These are phyloP conservation scores for Amphiprion ocellaris DNA, from an alignment of 2,113 vertebrate genomes.

Conservation along the genomic window DNA sequence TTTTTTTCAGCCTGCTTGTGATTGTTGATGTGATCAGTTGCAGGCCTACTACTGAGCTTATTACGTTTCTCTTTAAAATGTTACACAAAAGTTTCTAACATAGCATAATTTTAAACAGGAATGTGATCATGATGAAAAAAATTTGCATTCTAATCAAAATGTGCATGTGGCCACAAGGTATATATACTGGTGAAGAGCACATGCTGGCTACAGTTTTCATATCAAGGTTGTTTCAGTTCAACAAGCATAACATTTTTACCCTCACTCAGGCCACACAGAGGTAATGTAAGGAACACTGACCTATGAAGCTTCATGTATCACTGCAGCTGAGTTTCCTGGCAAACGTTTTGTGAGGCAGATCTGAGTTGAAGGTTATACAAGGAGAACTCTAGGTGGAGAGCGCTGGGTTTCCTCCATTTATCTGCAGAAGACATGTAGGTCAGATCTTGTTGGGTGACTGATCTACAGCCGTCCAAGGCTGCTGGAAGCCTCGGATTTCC, in stretches of 20 bases:
- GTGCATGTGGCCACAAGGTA: not conserved
- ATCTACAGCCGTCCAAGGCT: slow-evolving; percentile 35
- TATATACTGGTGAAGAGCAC: too few species aligned
- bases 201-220: not conserved
- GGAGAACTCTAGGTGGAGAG: slow-evolving; percentile 7
- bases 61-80: too few species aligned
- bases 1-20: too few species aligned
- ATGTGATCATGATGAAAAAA: not conserved
- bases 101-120: too few species aligned
- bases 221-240: not conserved
- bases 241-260: not conserved
- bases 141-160: not conserved
- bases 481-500: not conserved
- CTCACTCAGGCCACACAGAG: not conserved
- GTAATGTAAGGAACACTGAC: not conserved
- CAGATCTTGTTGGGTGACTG: slow-evolving; percentile 20
- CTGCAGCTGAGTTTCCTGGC: not conserved
- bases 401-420: slow-evolving; percentile 13
- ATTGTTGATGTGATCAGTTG: too few species aligned
- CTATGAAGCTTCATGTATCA: not conserved
- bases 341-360: not conserved
- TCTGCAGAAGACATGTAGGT: slow-evolving; percentile 23
- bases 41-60: too few species aligned
- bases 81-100: too few species aligned
- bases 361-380: not conserved